Percentiles rank a stretch among this genome's conserved stretches.
These are phyloP conservation scores for Myrmophylax atrothorax DNA, from an alignment of 2,113 vertebrate genomes.

Conservation along the genomic window DNA sequence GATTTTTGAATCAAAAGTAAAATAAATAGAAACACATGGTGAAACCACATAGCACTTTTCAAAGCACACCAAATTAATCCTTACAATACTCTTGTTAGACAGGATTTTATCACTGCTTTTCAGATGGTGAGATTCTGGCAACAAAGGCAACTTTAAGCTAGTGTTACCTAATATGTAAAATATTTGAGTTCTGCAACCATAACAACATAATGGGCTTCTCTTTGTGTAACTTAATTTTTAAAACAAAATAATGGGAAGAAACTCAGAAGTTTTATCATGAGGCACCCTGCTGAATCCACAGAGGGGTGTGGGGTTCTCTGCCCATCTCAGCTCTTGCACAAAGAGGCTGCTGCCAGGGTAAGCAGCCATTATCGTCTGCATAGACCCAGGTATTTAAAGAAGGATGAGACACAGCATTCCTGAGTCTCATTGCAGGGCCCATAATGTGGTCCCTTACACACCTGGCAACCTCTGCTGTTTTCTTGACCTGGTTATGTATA, in stretches of 20 bases:
- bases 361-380: background rate
- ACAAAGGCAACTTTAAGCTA: background rate
- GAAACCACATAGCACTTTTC: background rate
- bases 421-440: background rate
- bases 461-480: background rate
- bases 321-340: background rate
- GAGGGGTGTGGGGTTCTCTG: background rate
- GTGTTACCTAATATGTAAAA: background rate
- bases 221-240: background rate
- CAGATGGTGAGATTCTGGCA: conserved; percentile 42
- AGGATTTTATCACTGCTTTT: conserved; percentile 28
- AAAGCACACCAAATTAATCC: background rate
- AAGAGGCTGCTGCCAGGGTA: background rate
- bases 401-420: background rate
- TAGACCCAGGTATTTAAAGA: background rate
- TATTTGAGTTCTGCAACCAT: background rate
- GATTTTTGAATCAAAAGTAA: conserved; percentile 20
- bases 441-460: background rate
- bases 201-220: background rate
- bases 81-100: background rate
- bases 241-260: background rate
- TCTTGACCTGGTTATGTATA: background rate
- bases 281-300: background rate
- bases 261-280: rapidly evolving
- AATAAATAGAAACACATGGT: conserved; percentile 20